Conservation (phyloP, 2,888 invertebrate species). For the Pyrocoelia pectoralis region DNA sequence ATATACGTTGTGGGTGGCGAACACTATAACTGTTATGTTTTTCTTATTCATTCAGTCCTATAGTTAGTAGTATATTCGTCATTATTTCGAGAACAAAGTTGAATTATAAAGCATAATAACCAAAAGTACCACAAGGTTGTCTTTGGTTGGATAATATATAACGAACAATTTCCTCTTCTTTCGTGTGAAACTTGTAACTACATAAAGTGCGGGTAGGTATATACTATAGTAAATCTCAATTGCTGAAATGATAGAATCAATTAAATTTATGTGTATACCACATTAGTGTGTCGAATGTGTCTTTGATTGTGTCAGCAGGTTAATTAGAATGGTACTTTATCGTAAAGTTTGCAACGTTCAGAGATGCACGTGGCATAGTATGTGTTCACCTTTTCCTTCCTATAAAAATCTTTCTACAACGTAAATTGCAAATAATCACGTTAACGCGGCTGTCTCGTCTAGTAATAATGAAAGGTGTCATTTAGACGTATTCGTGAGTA, state of each 20-base stretch:
- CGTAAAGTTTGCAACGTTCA: constrained; percentile 26
- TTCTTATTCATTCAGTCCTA: too few relatives aligned
- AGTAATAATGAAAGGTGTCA: constrained; percentile 32
- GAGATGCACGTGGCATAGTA: constrained; percentile 8
- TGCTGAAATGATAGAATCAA: constrained; percentile 47
- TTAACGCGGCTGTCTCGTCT: constrained; percentile 21
- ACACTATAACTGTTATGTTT: too few relatives aligned
- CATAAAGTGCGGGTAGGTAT: constrained; percentile 26
- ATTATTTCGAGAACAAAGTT: too few relatives aligned
- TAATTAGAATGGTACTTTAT: constrained; percentile 53
- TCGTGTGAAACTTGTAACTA: too few relatives aligned
- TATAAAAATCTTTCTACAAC: constrained; percentile 12
- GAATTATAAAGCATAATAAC: too few relatives aligned
- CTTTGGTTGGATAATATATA: too few relatives aligned
- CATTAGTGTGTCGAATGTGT: constrained; percentile 51
- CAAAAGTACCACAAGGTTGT: too few relatives aligned
- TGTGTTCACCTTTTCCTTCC: constrained; percentile 9
- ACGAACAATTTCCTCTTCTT: too few relatives aligned
- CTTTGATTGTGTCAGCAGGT: constrained; percentile 55
- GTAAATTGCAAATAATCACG: constrained; percentile 33
- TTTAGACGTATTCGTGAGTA: constrained; percentile 34
- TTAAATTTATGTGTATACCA: constrained; percentile 49
- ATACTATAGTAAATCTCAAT: constrained; percentile 44
- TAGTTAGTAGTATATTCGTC: too few relatives aligned
- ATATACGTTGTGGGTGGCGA: too few relatives aligned